phyloP scores from a whole-genome alignment of 2,888 invertebrate species.

The Dioctria rufipes region DNA sequence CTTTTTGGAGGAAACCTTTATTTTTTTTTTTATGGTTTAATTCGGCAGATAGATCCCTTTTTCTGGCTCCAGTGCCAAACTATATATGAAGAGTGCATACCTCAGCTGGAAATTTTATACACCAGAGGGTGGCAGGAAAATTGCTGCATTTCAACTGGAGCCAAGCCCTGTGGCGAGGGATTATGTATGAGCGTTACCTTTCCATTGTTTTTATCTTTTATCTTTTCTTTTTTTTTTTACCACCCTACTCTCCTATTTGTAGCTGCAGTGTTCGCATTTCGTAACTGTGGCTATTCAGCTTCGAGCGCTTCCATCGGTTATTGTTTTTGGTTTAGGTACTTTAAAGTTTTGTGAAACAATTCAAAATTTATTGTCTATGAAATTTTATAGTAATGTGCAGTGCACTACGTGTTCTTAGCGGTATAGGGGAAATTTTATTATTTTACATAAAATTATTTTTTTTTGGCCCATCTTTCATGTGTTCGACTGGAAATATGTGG shows the following conservation, averaged over 20 bases:
- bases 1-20: not conserved
- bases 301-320: too few species aligned
- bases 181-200: conserved; percentile 4
- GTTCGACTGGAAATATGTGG: too few species aligned
- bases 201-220: not conserved
- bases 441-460: not conserved
- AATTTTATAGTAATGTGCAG: conserved; percentile 7
- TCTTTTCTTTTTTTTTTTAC: too few species aligned
- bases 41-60: too few species aligned
- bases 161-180: conserved; percentile 5
- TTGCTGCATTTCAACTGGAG: conserved; percentile 9
- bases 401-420: not conserved
- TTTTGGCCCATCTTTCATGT: too few species aligned
- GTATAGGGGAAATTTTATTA: not conserved
- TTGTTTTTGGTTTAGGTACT: too few species aligned
- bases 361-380: conserved; percentile 26
- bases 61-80: not conserved
- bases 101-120: conserved; percentile 21
- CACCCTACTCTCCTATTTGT: not conserved
- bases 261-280: not conserved
- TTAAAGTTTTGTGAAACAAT: not conserved
- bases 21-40: not conserved
- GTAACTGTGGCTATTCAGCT: too few species aligned
- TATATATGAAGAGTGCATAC: not conserved
- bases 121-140: not conserved